Evolutionary conservation across 2,888 invertebrate species (phyloP).

Genomic region (Ichneumoninae sp.): DNA sequence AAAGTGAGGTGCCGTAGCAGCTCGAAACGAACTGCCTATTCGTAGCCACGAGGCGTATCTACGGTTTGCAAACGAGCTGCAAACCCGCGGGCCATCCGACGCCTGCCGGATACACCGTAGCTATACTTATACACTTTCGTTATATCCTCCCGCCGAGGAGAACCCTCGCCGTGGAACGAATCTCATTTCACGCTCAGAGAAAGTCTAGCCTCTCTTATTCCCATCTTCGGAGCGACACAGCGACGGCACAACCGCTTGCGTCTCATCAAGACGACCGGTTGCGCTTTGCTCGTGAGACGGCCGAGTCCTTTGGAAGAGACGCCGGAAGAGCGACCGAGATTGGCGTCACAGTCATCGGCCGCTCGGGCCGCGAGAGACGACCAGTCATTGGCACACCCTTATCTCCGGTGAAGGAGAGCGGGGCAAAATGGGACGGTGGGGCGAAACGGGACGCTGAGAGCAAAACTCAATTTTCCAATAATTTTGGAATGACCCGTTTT

Average conservation of each 20-base stretch:
- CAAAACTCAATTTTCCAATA: too few relatives aligned
- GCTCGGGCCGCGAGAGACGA: background rate
- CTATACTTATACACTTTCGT: slow-evolving; percentile 20
- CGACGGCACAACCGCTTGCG: slow-evolving; percentile 23
- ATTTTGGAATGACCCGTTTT: too few relatives aligned
- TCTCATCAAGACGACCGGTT: slow-evolving; percentile 52
- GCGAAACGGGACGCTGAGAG: too few relatives aligned
- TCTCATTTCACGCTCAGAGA: slow-evolving; percentile 64
- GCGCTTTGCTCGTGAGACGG: slow-evolving; percentile 33
- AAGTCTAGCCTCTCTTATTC: slow-evolving; percentile 37
- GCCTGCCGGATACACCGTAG: background rate
- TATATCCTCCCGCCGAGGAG: background rate
- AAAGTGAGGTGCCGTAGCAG: background rate
- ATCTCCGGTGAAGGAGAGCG: background rate
- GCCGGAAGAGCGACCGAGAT: background rate
- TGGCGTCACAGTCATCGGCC: slow-evolving; percentile 24
- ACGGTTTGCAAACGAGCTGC: slow-evolving; percentile 41
- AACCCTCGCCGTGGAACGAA: slow-evolving; percentile 37
- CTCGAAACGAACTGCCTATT: slow-evolving; percentile 12
- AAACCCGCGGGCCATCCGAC: slow-evolving; percentile 24
- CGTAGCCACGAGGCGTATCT: background rate
- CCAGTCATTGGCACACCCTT: background rate
- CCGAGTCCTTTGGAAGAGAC: slow-evolving; percentile 13
- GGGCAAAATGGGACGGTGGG: background rate
- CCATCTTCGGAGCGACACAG: slow-evolving; percentile 40